A percentile compares a stretch with the other conserved stretches of the same genome.
Conservation (phyloP, 2,888 invertebrate genomes). For the Sarcophaga variegata region DNA sequence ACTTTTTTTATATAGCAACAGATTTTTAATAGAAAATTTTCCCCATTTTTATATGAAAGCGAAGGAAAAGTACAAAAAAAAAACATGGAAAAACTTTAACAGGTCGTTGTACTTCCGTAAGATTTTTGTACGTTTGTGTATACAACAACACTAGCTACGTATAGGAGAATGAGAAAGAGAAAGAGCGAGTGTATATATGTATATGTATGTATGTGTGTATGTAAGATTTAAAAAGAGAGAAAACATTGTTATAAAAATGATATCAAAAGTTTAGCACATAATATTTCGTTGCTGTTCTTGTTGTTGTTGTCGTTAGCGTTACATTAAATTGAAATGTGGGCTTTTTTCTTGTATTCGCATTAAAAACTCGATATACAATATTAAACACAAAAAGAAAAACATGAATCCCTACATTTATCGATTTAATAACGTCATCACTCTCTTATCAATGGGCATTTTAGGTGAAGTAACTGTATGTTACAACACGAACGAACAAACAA, state of each 20-base stretch:
- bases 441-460: slow-evolving; percentile 14
- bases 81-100: slow-evolving; percentile 55
- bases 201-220: too few species aligned
- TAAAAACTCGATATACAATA: neutral
- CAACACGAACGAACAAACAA: neutral
- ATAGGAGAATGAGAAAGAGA: neutral
- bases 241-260: neutral
- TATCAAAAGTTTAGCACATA: slow-evolving; percentile 38
- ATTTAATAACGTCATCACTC: slow-evolving; percentile 55
- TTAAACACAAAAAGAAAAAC: neutral
- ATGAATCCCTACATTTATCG: slow-evolving; percentile 30
- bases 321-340: slow-evolving; percentile 3
- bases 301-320: neutral
- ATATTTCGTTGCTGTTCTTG: neutral
- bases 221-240: neutral
- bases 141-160: neutral
- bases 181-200: too few species aligned
- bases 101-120: slow-evolving; percentile 68
- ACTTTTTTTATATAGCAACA: slow-evolving; percentile 10
- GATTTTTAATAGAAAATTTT: slow-evolving; percentile 9
- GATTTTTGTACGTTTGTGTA: slow-evolving; percentile 31
- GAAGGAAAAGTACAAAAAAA: neutral
- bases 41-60: neutral
- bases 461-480: neutral
- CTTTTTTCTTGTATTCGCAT: slow-evolving; percentile 18